These are phyloP conservation scores for Pipistrellus pipistrellus DNA, from an alignment of 2,797 vertebrate genomes.

Conservation along the genomic window DNA sequence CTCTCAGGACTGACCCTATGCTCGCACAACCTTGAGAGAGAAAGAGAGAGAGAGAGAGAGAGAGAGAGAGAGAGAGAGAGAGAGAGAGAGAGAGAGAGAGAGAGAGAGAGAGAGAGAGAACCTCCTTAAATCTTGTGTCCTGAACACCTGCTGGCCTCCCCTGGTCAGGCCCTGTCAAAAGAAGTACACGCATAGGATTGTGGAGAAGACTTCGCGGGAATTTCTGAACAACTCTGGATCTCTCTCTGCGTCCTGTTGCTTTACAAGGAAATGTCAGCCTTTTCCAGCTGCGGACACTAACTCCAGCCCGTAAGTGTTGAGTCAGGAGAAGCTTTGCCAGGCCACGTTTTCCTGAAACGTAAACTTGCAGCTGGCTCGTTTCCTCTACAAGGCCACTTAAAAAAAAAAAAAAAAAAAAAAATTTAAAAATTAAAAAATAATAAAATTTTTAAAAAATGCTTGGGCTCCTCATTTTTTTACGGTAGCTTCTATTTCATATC, in stretches of 20 bases:
- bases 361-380: conserved; percentile 41
- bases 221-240: not conserved
- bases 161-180: not conserved
- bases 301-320: not conserved
- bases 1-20: not conserved
- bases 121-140: not conserved
- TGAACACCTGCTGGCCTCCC: not conserved
- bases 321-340: conserved; percentile 23
- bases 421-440: too few species aligned
- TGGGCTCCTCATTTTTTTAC: not conserved
- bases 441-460: too few species aligned
- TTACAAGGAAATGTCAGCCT: conserved; percentile 51
- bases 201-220: not conserved
- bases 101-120: not conserved
- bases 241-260: not conserved
- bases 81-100: too few species aligned
- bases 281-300: conserved; percentile 1
- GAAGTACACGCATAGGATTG: not conserved
- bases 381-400: conserved; percentile 18
- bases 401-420: not conserved
- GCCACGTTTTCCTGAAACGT: conserved; percentile 42
- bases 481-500: not conserved
- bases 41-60: too few species aligned
- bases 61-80: too few species aligned
- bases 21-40: not conserved